Evolutionary conservation across 2,797 vertebrate genomes (phyloP).

Genomic region (Chaenodraco wilsoni): DNA sequence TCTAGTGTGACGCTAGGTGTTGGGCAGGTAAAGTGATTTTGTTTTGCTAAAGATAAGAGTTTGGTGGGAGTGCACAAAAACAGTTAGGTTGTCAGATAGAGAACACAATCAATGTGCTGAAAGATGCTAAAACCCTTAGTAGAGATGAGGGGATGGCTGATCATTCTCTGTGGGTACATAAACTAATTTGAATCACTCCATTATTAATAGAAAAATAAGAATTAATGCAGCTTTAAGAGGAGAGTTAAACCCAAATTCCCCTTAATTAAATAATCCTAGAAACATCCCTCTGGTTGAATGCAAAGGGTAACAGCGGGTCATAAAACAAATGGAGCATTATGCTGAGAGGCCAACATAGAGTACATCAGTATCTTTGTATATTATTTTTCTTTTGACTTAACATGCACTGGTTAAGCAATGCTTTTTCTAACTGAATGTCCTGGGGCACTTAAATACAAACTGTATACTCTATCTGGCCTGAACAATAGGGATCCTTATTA

Average conservation of each 20-base stretch:
- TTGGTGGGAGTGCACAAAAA: background rate
- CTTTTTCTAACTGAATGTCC: background rate
- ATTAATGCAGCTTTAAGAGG: background rate
- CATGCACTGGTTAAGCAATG: background rate
- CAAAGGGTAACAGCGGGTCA: background rate
- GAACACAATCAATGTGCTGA: too few relatives aligned
- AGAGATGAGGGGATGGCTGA: background rate
- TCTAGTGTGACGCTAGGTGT: too few relatives aligned
- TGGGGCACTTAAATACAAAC: constrained; percentile 13
- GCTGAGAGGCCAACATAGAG: background rate
- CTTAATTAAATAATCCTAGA: background rate
- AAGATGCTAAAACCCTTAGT: background rate
- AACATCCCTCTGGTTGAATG: background rate
- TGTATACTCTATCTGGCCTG: background rate
- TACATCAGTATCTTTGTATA: background rate
- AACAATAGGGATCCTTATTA: constrained; percentile 24
- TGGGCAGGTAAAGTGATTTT: background rate
- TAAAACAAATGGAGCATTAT: constrained; percentile 3
- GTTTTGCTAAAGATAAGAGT: background rate
- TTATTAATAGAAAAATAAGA: too few relatives aligned
- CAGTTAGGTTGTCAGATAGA: background rate
- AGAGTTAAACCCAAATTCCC: background rate
- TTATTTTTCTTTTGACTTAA: background rate
- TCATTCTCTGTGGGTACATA: background rate
- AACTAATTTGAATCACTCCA: background rate